Evolutionary conservation across 2,113 vertebrate species (phyloP), one percentile per base, ranked within the genome.

Genomic region (Aspidoscelis tigris): DNA sequence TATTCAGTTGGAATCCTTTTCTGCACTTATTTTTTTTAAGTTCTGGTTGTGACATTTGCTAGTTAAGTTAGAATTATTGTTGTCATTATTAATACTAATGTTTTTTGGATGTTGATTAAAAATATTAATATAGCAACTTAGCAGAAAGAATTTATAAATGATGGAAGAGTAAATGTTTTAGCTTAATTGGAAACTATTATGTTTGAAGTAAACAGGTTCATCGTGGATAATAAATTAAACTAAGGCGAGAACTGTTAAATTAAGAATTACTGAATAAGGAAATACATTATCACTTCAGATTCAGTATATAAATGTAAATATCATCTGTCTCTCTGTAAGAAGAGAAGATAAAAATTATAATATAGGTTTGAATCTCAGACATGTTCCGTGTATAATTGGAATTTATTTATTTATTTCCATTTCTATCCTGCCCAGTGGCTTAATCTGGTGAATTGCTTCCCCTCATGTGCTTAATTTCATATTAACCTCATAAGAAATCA

Each of bases 91-190:
- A 82, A 82, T 89, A 89, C 47, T 84, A 53, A 84, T 70, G 22
- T 89, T 91, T 16, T 64, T 87, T 89, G 88, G 78, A 85, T 92
- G 85, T 89, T 92, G 89, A 92, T 92, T 90, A 81, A 91, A 92
- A 91, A 89, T 90, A 73, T 89, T 94, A 81, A 91, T 86, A n/a
- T 64, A 85, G 77, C 12, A 81, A 5, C 5, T 84, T 50, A 81
- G 33, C 73, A 82, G 33, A 44, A 86, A 87, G 72, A 39, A 50
- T 64, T 74, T 80, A 80, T 88, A 91, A 92, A 53, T 90, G 11
- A 89, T 92, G 80, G 81, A 89, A 90, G 21, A 11, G 22, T 70
- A 90, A 92, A 43, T 78, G 43, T 91, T 95, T 90, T 87, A 88
- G 79, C 21, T 88, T 92, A 90, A 90, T 90, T 90, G 79, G 47